phyloP scores from a whole-genome alignment of 2,888 invertebrate species.

The Drosophila nr. perissopoda region DNA sequence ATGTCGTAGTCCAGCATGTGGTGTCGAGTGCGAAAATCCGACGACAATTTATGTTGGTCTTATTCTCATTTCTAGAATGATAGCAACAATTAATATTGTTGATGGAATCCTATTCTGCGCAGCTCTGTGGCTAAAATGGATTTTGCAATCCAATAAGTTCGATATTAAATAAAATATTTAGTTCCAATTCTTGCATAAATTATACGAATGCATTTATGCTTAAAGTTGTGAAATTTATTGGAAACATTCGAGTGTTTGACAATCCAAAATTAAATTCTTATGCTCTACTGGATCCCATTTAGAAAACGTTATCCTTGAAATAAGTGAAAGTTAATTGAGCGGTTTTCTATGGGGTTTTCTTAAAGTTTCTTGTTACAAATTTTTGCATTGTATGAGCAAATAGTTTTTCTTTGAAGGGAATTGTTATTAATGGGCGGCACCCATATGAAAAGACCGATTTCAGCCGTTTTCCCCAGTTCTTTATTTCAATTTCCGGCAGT shows the following conservation, averaged over 20 bases:
- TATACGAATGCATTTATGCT: too few species aligned
- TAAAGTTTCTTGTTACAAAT: constrained; percentile 18
- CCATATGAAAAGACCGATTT: constrained; percentile 40
- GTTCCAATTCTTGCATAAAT: too few species aligned
- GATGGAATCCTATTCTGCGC: background rate
- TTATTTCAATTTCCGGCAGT: constrained; percentile 69
- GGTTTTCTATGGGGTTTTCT: background rate
- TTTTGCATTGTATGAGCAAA: constrained; percentile 29
- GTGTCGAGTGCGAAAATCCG: constrained; percentile 1
- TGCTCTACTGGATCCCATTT: background rate
- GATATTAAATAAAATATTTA: background rate
- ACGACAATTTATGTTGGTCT: background rate
- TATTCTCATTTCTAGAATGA: background rate
- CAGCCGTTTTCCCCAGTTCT: constrained; percentile 37
- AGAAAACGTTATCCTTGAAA: constrained; percentile 2
- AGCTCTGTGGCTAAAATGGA: background rate
- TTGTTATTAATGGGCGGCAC: constrained; percentile 61
- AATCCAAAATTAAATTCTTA: background rate
- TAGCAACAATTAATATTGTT: background rate
- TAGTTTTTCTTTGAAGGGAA: constrained; percentile 37
- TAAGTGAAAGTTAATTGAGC: constrained; percentile 35
- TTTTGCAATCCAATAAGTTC: background rate
- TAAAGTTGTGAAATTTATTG: background rate
- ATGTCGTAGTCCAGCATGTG: background rate
- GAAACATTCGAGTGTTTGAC: background rate